Percentiles rank a stretch among this genome's conserved stretches.
phyloP scores from a whole-genome alignment of 37 sponge, comb jelly and placozoan genomes.

The Spongilla lacustris region DNA sequence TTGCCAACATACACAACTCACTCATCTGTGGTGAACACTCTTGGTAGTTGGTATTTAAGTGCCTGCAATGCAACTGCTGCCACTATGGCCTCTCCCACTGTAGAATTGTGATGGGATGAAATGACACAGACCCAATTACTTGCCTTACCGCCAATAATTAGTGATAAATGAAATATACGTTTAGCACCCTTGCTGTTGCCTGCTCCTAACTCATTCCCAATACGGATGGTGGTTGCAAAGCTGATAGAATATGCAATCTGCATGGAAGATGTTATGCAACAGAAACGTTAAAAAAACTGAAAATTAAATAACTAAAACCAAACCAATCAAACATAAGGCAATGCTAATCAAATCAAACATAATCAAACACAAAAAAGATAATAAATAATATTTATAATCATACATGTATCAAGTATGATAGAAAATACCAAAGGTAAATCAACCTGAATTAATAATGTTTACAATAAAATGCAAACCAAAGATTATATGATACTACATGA shows the following conservation, averaged over 20 bases:
- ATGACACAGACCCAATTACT: background rate
- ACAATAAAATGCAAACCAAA: too few relatives aligned
- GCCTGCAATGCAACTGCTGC: background rate
- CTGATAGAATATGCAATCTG: conserved; percentile 54
- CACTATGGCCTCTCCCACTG: background rate
- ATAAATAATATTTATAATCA: too few relatives aligned
- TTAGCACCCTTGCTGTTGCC: conserved; percentile 46
- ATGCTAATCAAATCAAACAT: too few relatives aligned
- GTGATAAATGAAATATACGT: background rate
- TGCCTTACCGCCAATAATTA: background rate
- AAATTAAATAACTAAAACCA: too few relatives aligned
- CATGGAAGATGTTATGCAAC: too few relatives aligned
- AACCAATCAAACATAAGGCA: too few relatives aligned
- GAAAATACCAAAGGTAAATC: conserved; percentile 46
- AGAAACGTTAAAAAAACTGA: too few relatives aligned
- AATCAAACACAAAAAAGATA: background rate
- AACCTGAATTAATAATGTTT: conserved; percentile 33
- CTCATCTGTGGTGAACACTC: conserved; percentile 31
- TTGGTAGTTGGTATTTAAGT: background rate
- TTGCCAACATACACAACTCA: background rate
- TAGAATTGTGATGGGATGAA: background rate
- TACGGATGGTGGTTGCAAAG: conserved; percentile 38
- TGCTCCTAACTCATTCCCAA: conserved; percentile 61
- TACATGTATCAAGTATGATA: too few relatives aligned
- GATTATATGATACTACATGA: too few relatives aligned